Base-by-base conservation (phyloP, 2,888 invertebrate genomes). In the Aphidius colemani region DNA sequence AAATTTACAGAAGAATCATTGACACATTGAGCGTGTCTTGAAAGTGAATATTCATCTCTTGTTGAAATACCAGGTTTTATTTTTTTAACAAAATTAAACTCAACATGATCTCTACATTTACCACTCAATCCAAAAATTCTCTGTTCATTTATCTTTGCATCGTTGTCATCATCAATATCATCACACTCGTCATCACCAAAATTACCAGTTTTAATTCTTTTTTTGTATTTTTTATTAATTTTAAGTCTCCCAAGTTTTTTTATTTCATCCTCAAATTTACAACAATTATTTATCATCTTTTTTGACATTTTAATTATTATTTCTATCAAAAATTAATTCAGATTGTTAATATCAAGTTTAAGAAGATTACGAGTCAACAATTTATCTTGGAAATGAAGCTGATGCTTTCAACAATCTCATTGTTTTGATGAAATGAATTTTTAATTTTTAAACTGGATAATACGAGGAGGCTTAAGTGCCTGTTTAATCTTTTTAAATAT, bases 1-100 rank as follows among this genome's bases (percentile, higher is more conserved):
- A 45, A n/a, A 57, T 46, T 7, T 2, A 9, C 5, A 43, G 13
- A 8, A 7, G 55, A 18, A 46, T 30, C n/a, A 9, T 53, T 66
- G 4, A 74, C 56, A 30, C 76, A 76, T 40, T 56, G 58, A 4
- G 59, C 56, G 45, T 63, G 62, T 7, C 62, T 18, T 7, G 62
- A 55, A 45, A 59, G 62, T 7, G 68, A 44, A 59, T 72, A 66
- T 50, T 64, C 59, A 46, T 71, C 59, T 53, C 76, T 71, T 2
- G 62, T 67, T 7, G 67, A 66, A 7, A 77, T 64, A n/a, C 74
- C 61, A 0, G 75, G 75, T 60, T 74, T 67, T 53, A 77, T 73
- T 39, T 67, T 67, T 6, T 60, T 64, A n/a, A 75, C 41, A 50
- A 69, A 53, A 11, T 70, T 68, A 39, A 49, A 59, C 7, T 55